Evolutionary conservation across 2,888 invertebrate species (phyloP).

Genomic region (Catocala nupta): DNA sequence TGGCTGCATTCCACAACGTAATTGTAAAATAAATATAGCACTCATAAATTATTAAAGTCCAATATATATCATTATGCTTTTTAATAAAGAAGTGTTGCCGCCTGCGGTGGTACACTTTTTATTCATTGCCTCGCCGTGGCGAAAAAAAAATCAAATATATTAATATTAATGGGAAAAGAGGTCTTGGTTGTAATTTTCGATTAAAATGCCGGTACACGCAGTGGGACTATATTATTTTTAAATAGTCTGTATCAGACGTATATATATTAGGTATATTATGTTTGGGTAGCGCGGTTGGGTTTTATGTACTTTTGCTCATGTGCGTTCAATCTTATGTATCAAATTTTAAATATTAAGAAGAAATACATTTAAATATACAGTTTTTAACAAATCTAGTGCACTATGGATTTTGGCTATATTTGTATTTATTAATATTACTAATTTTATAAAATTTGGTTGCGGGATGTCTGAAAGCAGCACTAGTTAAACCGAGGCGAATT

Average conservation of each 20-base stretch:
- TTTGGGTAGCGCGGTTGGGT: neutral
- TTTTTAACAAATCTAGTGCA: too few relatives aligned
- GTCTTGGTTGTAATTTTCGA: conserved; percentile 45
- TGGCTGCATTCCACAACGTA: conserved; percentile 1
- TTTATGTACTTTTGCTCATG: too few relatives aligned
- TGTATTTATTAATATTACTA: too few relatives aligned
- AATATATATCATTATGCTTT: conserved; percentile 41
- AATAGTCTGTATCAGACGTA: neutral
- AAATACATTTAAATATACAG: too few relatives aligned
- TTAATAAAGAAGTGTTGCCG: conserved; percentile 51
- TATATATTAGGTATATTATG: neutral
- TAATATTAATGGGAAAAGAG: conserved; percentile 41
- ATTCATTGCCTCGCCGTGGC: conserved; percentile 32
- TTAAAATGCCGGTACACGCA: conserved; percentile 48
- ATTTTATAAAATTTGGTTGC: too few relatives aligned
- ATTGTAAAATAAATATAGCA: conserved; percentile 48
- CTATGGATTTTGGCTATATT: too few relatives aligned
- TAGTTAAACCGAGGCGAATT: too few relatives aligned
- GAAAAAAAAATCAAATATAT: conserved; percentile 40
- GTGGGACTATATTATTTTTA: conserved; percentile 14
- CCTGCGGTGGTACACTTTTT: conserved; percentile 43
- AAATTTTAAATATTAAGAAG: too few relatives aligned
- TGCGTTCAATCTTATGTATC: too few relatives aligned
- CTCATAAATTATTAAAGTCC: conserved; percentile 46
- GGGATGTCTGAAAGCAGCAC: too few relatives aligned